These are phyloP conservation scores for Pyrrhia umbra DNA, from an alignment of 2,888 invertebrate genomes.

Conservation along the genomic window DNA sequence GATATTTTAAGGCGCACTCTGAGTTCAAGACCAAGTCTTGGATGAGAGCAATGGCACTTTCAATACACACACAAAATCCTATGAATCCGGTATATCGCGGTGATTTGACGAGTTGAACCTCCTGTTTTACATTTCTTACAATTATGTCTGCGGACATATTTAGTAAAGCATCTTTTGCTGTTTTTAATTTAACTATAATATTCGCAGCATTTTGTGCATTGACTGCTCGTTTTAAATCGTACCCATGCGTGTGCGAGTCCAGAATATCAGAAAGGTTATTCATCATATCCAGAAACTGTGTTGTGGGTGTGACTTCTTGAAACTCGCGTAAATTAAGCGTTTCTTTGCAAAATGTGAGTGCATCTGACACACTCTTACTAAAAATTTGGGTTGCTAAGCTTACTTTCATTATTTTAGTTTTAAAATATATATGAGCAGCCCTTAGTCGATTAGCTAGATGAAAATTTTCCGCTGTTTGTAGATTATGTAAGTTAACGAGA, in stretches of 20 bases:
- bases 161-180: neutral
- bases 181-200: neutral
- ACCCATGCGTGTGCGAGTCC: slow-evolving; percentile 2
- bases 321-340: neutral
- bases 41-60: slow-evolving; percentile 8
- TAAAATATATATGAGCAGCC: neutral
- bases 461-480: slow-evolving; percentile 5
- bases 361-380: slow-evolving; percentile 9
- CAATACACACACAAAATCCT: slow-evolving; percentile 6
- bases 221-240: slow-evolving; percentile 7
- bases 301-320: neutral
- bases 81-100: neutral
- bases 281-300: slow-evolving; percentile 1
- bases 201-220: slow-evolving; percentile 11
- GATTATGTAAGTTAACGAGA: neutral
- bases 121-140: neutral
- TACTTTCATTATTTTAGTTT: slow-evolving; percentile 2
- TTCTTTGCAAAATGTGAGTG: neutral
- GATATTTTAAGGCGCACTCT: neutral
- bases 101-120: neutral
- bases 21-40: neutral
- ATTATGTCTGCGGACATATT: neutral
- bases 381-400: neutral
- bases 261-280: slow-evolving; percentile 7
- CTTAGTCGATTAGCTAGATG: slow-evolving; percentile 21